Conservation (phyloP, 2,113 vertebrate genomes). For the Eublepharis macularius region DNA sequence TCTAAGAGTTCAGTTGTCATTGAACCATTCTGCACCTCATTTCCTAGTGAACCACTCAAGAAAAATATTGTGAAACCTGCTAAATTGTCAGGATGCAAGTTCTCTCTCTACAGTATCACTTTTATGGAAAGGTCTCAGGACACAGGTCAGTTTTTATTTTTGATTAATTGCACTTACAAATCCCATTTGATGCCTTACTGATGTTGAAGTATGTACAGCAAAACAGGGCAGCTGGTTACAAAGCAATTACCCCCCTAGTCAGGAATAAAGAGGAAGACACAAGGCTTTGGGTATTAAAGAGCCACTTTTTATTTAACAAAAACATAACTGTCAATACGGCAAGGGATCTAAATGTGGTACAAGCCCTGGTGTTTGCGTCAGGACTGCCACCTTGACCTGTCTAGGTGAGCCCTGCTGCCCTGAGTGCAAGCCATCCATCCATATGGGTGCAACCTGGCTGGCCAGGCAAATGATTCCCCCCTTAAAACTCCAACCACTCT, state of each 20-base stretch:
- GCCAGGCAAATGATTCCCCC: no score
- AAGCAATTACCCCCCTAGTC: background rate
- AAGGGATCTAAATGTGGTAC: no score
- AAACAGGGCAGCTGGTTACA: constrained; percentile 67
- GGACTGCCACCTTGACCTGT: no score
- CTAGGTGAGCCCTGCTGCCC: no score
- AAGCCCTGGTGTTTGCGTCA: no score
- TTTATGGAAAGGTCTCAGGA: constrained; percentile 63
- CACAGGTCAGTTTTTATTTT: constrained; percentile 61
- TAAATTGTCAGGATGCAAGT: constrained; percentile 51
- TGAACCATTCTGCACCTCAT: constrained; percentile 25
- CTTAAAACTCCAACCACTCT: no score
- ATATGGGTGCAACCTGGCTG: no score
- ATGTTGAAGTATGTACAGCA: constrained; percentile 55
- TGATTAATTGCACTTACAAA: constrained; percentile 50
- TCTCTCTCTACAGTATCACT: constrained; percentile 56
- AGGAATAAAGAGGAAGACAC: no score
- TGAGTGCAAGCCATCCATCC: no score
- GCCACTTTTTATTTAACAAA: no score
- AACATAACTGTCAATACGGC: no score
- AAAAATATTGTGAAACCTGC: constrained; percentile 55
- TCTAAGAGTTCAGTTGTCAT: constrained; percentile 35
- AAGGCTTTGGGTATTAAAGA: no score
- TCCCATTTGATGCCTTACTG: constrained; percentile 58
- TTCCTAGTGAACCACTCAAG: constrained; percentile 48